A percentile compares a stretch with the other conserved stretches of the same genome.
phyloP scores from a whole-genome alignment of 2,113 vertebrate species.

The Amazona vittata region DNA sequence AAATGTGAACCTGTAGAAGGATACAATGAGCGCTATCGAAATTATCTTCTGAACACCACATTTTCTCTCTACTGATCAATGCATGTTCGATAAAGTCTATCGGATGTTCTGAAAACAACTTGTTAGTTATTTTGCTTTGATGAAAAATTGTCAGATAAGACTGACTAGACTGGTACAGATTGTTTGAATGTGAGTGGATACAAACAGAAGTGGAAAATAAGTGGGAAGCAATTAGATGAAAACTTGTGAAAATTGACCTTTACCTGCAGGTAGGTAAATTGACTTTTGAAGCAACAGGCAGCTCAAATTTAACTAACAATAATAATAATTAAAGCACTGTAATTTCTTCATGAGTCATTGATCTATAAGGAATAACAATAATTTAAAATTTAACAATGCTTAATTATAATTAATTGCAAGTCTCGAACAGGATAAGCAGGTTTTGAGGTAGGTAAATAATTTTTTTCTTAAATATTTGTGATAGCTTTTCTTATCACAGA shows the following conservation, averaged over 20 bases:
- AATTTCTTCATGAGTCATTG: background rate
- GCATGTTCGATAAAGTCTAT: background rate
- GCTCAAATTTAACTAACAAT: background rate
- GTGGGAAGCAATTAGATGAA: background rate
- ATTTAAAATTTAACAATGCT: background rate
- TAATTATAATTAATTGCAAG: background rate
- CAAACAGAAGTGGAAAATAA: background rate
- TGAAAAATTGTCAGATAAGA: background rate
- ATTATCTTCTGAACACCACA: background rate
- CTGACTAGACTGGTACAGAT: background rate
- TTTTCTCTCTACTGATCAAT: background rate
- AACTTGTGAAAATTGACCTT: background rate
- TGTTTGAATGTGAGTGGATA: background rate
- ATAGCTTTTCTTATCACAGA: background rate
- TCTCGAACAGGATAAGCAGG: background rate
- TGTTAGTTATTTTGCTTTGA: background rate
- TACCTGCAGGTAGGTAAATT: background rate
- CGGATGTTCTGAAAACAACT: background rate
- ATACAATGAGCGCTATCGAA: background rate
- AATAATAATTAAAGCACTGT: background rate
- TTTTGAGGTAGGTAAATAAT: background rate
- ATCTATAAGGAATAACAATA: background rate
- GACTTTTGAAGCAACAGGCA: background rate
- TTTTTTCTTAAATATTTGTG: background rate
- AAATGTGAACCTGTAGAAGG: fast-evolving